A percentile compares a stretch with the other conserved stretches of the same genome.
Evolutionary conservation across 2,113 vertebrate genomes (phyloP).

Genomic region (Raja brachyura): DNA sequence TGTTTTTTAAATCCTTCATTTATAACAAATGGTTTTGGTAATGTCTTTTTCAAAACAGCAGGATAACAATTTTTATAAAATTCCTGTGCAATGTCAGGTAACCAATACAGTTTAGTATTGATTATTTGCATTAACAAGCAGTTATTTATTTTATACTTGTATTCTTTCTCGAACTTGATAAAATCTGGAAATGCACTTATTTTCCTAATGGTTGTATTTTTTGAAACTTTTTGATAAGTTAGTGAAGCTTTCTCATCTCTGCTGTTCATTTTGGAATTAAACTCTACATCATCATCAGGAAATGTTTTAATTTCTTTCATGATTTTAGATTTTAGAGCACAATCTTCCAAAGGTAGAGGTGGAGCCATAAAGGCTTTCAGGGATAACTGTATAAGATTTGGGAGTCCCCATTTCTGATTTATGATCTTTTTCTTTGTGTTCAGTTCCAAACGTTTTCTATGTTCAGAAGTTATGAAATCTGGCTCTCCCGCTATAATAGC

Average conservation of each 20-base stretch:
- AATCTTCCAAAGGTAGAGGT: not conserved
- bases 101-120: not conserved
- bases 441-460: conserved; percentile 6
- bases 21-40: not conserved
- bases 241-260: not conserved
- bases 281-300: too few species aligned
- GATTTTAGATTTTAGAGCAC: not conserved
- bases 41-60: not conserved
- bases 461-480: not conserved
- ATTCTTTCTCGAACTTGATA: not conserved
- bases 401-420: conserved; percentile 19
- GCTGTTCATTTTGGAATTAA: not conserved
- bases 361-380: not conserved
- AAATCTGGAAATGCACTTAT: not conserved
- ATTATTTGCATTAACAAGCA: conserved; percentile 19
- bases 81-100: not conserved
- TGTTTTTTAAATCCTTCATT: not conserved
- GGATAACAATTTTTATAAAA: not conserved
- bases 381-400: conserved; percentile 1
- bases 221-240: not conserved
- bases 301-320: not conserved
- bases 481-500: not conserved
- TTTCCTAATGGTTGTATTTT: not conserved
- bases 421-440: conserved; percentile 6
- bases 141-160: not conserved